These are phyloP conservation scores for Calypte anna DNA, from an alignment of 2,113 vertebrate genomes.

Conservation along the genomic window DNA sequence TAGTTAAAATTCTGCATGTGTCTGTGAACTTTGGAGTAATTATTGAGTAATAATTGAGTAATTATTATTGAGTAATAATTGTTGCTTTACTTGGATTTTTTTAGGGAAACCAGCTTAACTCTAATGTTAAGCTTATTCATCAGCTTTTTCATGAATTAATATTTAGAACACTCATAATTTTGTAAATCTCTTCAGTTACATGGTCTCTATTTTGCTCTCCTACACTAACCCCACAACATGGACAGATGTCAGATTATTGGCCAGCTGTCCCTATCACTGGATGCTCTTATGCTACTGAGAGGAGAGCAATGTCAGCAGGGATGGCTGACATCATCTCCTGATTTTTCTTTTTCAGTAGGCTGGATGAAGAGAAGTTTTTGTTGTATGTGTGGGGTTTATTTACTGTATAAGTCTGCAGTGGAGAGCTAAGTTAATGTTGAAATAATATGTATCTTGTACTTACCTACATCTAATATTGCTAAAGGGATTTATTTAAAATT, in stretches of 20 bases:
- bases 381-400: no score
- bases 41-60: not conserved
- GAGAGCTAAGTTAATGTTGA: not conserved
- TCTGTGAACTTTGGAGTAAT: not conserved
- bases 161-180: not conserved
- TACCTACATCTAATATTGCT: not conserved
- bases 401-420: not conserved
- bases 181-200: not conserved
- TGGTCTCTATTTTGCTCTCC: no score
- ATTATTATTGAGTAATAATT: not conserved
- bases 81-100: not conserved
- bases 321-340: not conserved
- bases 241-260: not conserved
- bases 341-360: not conserved
- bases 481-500: constrained; percentile 6
- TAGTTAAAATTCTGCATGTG: not conserved
- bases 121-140: not conserved
- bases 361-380: not conserved
- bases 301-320: not conserved
- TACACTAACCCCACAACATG: not conserved
- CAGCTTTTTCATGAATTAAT: not conserved
- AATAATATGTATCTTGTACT: not conserved
- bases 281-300: not conserved
- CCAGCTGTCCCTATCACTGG: not conserved
- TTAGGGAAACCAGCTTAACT: not conserved